Base-by-base conservation (phyloP, 1,140 invertebrate genomes). In the Panulirus ornatus region DNA sequence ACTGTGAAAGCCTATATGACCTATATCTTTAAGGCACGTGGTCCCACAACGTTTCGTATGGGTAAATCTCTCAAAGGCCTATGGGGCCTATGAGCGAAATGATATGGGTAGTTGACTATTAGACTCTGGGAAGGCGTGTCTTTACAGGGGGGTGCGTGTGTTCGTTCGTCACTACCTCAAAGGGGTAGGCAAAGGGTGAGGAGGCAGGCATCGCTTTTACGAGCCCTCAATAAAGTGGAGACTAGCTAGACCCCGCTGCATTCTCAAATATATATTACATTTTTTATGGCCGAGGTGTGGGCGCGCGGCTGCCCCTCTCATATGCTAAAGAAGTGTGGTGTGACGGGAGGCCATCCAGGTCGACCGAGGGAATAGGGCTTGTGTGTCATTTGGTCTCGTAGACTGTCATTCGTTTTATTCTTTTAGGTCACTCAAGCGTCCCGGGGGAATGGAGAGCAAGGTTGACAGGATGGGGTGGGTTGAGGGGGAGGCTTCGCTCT, bases 161-260 rank as follows among this genome's bases (percentile, higher is more conserved):
- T n/a, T 34, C 38, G 34, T 27, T n/a, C n/a, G n/a, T n/a, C n/a
- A n/a, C n/a, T n/a, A n/a, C 30, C 47, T 70, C 42, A 89, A 89
- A 89, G 87, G 87, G 87, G 87, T 89, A 89, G 87, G 87, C 78
- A 89, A 89, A 89, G 87, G 87, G 87, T 89, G 83, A 89, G 78
- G 66, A 83, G 66, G 78, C 79, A 83, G 66, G 19, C 87, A 47
- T 54, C 87, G 34, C 87, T 89, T n/a, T 89, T 89, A 89, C 70
- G 79, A 89, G 75, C 63, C 87, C 87, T 89, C 87, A 73, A 89
- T 89, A 89, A 89, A 89, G 87, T 89, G 70, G 70, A 27, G 76
- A 36, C n/a, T n/a, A n/a, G n/a, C n/a, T n/a, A n/a, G n/a, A n/a
- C n/a, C n/a, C n/a, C 16, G 83, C 42, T 85, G 83, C 83, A 85